These are phyloP conservation scores for Pogonocichla stellata DNA, from an alignment of 2,113 vertebrate genomes.

Conservation along the genomic window DNA sequence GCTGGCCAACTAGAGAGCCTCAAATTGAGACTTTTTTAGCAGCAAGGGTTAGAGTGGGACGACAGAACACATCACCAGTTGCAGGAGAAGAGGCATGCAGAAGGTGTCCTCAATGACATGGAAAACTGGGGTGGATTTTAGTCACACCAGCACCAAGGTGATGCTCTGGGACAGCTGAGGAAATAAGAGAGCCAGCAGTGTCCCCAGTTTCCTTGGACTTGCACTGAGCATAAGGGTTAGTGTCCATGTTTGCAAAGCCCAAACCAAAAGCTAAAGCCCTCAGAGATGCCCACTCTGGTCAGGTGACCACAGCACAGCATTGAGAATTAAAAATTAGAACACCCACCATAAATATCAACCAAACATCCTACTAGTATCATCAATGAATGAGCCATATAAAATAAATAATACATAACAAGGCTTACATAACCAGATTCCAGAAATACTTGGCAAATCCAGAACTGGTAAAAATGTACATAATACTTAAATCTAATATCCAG, in stretches of 20 bases:
- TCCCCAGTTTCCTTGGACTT: no score
- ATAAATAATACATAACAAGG: fast-evolving
- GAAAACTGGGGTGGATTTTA: not conserved
- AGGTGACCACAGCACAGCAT: not conserved
- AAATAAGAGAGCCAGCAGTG: fast-evolving
- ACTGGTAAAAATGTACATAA: not conserved
- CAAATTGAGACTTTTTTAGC: not conserved
- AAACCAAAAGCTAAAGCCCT: not conserved
- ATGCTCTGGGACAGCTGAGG: not conserved
- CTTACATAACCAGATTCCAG: not conserved
- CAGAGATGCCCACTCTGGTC: not conserved
- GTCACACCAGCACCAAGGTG: not conserved
- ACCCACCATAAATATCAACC: not conserved
- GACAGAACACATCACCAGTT: no score
- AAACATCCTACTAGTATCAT: not conserved
- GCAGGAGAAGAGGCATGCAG: not conserved
- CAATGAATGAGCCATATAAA: fast-evolving
- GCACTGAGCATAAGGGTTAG: not conserved
- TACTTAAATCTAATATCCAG: not conserved
- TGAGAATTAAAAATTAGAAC: fast-evolving
- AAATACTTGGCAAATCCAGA: not conserved
- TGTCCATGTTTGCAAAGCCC: not conserved
- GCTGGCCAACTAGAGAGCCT: not conserved
- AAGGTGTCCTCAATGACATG: fast-evolving
- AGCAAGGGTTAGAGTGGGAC: not conserved